Percentiles rank a stretch among this genome's conserved stretches.
Conservation (phyloP, 2,113 vertebrate genomes). For the Eleginops maclovinus region DNA sequence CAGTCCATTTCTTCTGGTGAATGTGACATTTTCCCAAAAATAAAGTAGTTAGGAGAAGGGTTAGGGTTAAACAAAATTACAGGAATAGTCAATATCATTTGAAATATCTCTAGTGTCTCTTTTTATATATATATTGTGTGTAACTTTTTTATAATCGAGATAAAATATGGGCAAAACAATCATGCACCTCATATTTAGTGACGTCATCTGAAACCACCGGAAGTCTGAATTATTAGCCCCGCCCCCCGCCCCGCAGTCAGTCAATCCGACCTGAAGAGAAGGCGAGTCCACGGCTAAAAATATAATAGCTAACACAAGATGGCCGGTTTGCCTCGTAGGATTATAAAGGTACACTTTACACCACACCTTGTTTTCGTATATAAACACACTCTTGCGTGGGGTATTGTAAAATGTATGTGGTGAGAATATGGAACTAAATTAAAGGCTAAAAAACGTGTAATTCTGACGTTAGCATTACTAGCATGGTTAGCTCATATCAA, state of each 20-base stretch:
- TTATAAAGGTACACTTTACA: conserved; percentile 90
- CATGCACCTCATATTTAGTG: not conserved
- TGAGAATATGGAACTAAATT: not conserved
- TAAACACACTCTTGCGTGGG: not conserved
- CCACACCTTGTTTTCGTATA: fast-evolving
- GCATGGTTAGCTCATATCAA: conserved; percentile 49
- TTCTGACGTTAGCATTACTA: conserved; percentile 61
- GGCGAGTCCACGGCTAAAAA: conserved; percentile 84
- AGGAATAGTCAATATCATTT: no score
- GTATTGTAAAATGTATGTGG: not conserved
- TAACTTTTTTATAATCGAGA: no score
- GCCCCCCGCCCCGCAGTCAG: conserved; percentile 71
- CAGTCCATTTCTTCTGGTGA: no score
- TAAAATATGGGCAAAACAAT: no score
- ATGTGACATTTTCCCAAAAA: no score
- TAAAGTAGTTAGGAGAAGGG: no score
- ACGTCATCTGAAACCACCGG: conserved; percentile 72
- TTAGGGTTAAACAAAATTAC: no score
- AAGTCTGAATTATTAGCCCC: conserved; percentile 47
- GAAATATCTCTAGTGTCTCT: no score
- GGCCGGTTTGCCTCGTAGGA: conserved; percentile 95
- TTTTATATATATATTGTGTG: no score
- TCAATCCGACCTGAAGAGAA: conserved; percentile 83
- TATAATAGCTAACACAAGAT: conserved; percentile 90
- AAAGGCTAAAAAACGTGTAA: conserved; percentile 28